These are phyloP conservation scores for Parnassius mnemosyne DNA, from an alignment of 2,888 invertebrate species.

Conservation along the genomic window DNA sequence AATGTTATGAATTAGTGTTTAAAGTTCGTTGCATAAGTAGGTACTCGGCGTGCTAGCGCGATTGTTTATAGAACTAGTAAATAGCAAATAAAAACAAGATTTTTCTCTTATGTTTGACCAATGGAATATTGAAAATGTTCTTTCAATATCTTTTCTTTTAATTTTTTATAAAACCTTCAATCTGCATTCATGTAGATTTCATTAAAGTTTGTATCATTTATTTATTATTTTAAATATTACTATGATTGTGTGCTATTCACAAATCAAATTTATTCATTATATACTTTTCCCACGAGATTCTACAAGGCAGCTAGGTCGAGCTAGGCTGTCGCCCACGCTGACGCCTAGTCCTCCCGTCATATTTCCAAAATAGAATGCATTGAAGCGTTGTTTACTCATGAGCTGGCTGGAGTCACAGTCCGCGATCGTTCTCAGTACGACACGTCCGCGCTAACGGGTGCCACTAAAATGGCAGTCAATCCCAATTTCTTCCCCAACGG, in stretches of 20 bases:
- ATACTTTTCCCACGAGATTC: slow-evolving; percentile 36
- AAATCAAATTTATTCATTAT: slow-evolving; percentile 9
- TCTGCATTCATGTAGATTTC: too few relatives aligned
- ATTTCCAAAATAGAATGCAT: slow-evolving; percentile 80
- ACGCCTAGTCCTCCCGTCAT: slow-evolving; percentile 65
- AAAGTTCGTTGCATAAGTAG: too few relatives aligned
- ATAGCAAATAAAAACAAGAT: too few relatives aligned
- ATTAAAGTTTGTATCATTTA: too few relatives aligned
- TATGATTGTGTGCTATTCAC: background rate
- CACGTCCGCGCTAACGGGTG: slow-evolving; percentile 60
- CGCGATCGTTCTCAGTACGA: slow-evolving; percentile 65
- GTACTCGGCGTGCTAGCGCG: too few relatives aligned
- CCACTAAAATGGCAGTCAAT: slow-evolving; percentile 64
- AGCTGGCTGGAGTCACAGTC: slow-evolving; percentile 68
- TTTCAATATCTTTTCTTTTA: too few relatives aligned
- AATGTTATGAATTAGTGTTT: too few relatives aligned
- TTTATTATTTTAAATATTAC: too few relatives aligned
- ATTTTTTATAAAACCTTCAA: too few relatives aligned
- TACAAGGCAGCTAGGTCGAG: slow-evolving; percentile 56
- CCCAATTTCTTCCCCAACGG: slow-evolving; percentile 78
- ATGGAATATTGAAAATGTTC: too few relatives aligned
- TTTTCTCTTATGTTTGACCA: too few relatives aligned
- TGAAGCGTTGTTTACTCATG: slow-evolving; percentile 73
- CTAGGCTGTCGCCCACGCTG: slow-evolving; percentile 66
- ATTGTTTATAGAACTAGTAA: too few relatives aligned